Percentiles rank a stretch among this genome's conserved stretches.
Conservation (phyloP, 2,888 invertebrate genomes). For the Amphipoea oculea region DNA sequence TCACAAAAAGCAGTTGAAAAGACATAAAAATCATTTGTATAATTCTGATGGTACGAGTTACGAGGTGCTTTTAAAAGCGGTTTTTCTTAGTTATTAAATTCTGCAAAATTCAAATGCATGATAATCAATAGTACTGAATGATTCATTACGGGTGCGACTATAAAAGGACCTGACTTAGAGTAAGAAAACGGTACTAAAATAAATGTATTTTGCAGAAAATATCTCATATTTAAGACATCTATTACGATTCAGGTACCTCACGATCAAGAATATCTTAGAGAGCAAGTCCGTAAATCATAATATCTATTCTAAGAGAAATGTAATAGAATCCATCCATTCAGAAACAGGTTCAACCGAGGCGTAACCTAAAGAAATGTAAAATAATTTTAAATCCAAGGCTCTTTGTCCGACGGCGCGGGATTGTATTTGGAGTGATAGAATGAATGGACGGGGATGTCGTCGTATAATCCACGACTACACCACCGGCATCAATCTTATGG, state of each 20-base stretch:
- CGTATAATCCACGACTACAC: constrained; percentile 65
- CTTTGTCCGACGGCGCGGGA: constrained; percentile 43
- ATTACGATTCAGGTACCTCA: constrained; percentile 37
- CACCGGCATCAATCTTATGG: constrained; percentile 69
- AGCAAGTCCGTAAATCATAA: constrained; percentile 52
- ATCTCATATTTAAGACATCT: constrained; percentile 37
- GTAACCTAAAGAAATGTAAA: constrained; percentile 58
- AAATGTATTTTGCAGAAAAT: constrained; percentile 30
- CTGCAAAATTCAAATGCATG: constrained; percentile 35
- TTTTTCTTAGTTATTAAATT: constrained; percentile 32
- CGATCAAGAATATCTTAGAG: constrained; percentile 52
- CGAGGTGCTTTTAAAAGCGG: background rate
- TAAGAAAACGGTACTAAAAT: constrained; percentile 33
- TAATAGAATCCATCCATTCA: constrained; percentile 56
- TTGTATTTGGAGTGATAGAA: constrained; percentile 63
- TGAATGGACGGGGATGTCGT: constrained; percentile 60
- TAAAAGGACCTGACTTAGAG: constrained; percentile 37
- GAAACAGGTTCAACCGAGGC: constrained; percentile 48
- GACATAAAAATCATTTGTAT: background rate
- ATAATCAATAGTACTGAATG: constrained; percentile 30
- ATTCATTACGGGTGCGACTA: constrained; percentile 33
- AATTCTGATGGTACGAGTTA: background rate
- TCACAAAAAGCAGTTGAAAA: background rate
- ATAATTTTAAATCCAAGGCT: constrained; percentile 52
- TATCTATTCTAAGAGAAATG: constrained; percentile 43